phyloP scores from a whole-genome alignment of 1,140 invertebrate genomes.

The Caenorhabditis elegans region WBcel235 BX284604.4:2233501-2234000 shows the following conservation, averaged over 20 bases:
- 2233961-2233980: no score
- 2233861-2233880: slow-evolving; percentile 45
- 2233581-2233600: background rate
- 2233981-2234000: no score
- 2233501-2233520: no score
- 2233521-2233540: no score
- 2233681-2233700: background rate
- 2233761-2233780: slow-evolving; percentile 53
- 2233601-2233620: background rate
- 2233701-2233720: slow-evolving; percentile 36
- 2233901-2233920: background rate
- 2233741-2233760: slow-evolving; percentile 49
- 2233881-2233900: slow-evolving; percentile 48
- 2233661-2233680: slow-evolving; percentile 38
- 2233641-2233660: background rate
- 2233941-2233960: no score
- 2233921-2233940: background rate
- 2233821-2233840: slow-evolving; percentile 52
- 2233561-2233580: slow-evolving; percentile 48
- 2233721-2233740: slow-evolving; percentile 37
- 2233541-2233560: background rate
- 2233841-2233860: slow-evolving; percentile 44
- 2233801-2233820: slow-evolving; percentile 41
- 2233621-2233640: background rate
- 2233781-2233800: slow-evolving; percentile 46